A percentile compares a stretch with the other conserved stretches of the same genome.
Evolutionary conservation across 2,113 vertebrate species (phyloP).

Genomic region (Glaucomys volans): DNA sequence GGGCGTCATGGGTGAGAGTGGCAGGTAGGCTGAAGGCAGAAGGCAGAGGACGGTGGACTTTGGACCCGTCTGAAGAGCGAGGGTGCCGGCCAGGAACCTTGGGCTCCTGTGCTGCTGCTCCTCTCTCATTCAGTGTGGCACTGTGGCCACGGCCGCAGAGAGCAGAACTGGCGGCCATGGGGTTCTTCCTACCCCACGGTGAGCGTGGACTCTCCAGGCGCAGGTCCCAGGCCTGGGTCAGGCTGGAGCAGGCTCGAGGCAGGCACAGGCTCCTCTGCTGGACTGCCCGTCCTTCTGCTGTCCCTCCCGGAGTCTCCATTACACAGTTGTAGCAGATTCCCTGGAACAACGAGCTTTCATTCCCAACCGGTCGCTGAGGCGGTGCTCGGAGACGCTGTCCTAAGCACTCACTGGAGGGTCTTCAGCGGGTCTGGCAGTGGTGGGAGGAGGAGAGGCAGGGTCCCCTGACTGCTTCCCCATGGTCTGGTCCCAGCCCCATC

Average conservation of each 20-base stretch:
- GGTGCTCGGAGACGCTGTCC: slow-evolving; percentile 33
- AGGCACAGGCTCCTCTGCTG: not conserved
- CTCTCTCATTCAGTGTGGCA: no score
- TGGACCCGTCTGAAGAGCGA: accelerated
- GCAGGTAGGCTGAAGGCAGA: not conserved
- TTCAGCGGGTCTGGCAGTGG: not conserved
- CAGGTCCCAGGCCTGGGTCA: no score
- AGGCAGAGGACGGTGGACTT: not conserved
- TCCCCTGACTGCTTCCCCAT: slow-evolving; percentile 2
- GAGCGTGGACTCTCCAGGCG: no score
- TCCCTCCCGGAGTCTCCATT: not conserved
- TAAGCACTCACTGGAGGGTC: slow-evolving; percentile 59
- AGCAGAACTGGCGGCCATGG: not conserved
- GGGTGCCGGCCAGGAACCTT: no score
- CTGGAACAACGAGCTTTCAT: not conserved
- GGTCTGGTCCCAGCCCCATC: not conserved
- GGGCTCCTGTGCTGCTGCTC: not conserved
- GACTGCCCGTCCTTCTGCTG: not conserved
- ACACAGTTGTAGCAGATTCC: not conserved
- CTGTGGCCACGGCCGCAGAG: not conserved
- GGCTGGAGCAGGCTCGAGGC: no score
- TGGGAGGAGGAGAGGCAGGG: not conserved
- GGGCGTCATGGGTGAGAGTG: no score
- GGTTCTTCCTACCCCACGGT: no score
- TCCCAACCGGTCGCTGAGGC: slow-evolving; percentile 26